Base-by-base conservation (phyloP, 1,140 invertebrate genomes). In the Rhysida immarginata region DNA sequence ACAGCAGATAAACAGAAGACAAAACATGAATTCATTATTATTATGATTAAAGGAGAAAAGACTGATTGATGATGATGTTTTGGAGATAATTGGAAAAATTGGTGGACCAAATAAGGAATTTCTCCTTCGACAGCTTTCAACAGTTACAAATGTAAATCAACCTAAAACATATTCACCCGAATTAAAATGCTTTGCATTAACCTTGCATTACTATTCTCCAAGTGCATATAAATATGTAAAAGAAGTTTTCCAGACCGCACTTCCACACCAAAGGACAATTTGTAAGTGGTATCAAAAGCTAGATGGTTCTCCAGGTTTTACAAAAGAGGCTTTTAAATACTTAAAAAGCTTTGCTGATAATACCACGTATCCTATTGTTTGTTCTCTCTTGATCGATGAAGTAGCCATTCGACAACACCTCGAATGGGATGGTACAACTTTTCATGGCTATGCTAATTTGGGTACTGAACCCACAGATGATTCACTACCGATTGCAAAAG, bases 141-240 rank as follows among this genome's bases (percentile, higher is more conserved):
- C 11, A 41, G n/a, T n/a, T 11, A 41, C 35, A 41, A 41, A 41
- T 11, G 35, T 11, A 41, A 11, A 11, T 11, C 35, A 41, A n/a
- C 35, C 35, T n/a, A 41, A 41, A 11, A 41, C 11, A n/a, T 41
- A 41, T n/a, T 11, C 35, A 11, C 35, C 35, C 11, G 46, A 61
- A 27, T 18, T 61, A 44, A 29, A 52, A 46, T 44, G 44, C 55
- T 70, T 70, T 64, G 65, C 66, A 54, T 54, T 71, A 14, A 71
- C 71, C n/a, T 55, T 72, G 26, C 56, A 71, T 56, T 71, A 66
- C 65, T 70, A 68, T 59, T 67, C 64, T 21, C 61, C 65, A 24
- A 65, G 62, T 61, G 65, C 64, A 29, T 72, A 70, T 58, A 59
- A 63, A 58, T 71, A 69, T 68, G 64, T 70, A 5, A 59, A 70